Evolutionary conservation across 2,113 vertebrate genomes (phyloP).

Genomic region (Myxocyprinus asiaticus): DNA sequence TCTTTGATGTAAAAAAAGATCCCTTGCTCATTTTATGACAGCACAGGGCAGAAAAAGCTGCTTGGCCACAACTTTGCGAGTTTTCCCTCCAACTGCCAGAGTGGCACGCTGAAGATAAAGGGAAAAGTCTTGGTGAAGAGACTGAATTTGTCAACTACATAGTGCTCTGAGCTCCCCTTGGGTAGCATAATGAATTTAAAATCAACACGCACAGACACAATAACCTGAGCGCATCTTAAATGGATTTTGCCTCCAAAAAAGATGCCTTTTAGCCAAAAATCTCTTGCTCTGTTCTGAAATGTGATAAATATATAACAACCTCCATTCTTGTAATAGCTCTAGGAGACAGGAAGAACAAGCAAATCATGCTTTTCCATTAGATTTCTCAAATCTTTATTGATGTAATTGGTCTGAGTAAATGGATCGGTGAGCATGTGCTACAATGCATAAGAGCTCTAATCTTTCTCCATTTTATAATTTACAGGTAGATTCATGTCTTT

Average conservation of each 20-base stretch:
- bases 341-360: conserved; percentile 48
- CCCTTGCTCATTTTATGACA: conserved; percentile 55
- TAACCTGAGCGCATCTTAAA: conserved; percentile 55
- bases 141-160: conserved; percentile 46
- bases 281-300: conserved; percentile 57
- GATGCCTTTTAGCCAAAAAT: conserved; percentile 56
- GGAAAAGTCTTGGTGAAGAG: conserved; percentile 46
- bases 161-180: conserved; percentile 38
- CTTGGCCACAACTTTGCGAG: conserved; percentile 33
- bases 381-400: conserved; percentile 58
- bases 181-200: conserved; percentile 54
- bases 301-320: conserved; percentile 62
- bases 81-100: conserved; percentile 24
- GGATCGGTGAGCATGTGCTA: conserved; percentile 50
- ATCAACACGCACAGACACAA: conserved; percentile 48
- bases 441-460: conserved; percentile 49
- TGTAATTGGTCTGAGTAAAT: conserved; percentile 53
- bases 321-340: conserved; percentile 58
- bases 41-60: conserved; percentile 37
- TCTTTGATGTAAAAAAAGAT: conserved; percentile 56
- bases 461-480: conserved; percentile 48
- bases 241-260: conserved; percentile 57
- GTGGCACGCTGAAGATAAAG: conserved; percentile 44
- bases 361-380: conserved; percentile 53
- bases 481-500: conserved; percentile 50